Base-by-base conservation (phyloP, 2,113 vertebrate species). In the Lamprologus tigripictilis region DNA sequence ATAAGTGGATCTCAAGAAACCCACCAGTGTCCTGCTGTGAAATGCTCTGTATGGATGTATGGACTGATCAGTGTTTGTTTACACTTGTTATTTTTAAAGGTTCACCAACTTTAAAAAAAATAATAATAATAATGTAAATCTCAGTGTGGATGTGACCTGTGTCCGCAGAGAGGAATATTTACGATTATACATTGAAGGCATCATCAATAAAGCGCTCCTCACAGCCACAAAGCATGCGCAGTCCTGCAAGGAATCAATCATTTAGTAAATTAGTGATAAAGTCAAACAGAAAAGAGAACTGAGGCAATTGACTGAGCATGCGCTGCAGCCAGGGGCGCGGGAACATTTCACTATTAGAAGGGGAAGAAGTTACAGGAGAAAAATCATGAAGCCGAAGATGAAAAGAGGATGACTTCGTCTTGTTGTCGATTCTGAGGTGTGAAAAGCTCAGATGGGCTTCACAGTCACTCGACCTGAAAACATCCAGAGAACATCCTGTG, bases 241-340 rank as follows among this genome's bases (percentile, higher is more conserved):
- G 55, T 57, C 23, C 55, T 57, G 55, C 0, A 28, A 28, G 23
- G 0, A 57, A 0, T 57, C 23, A 16, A 0, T 57, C 2, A 1
- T 58, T 28, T 58, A 5, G 55, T 28, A 58, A 58, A 33, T 19
- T 63, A 63, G 28, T 3, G 28, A 61, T 63, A 1, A 33, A 33
- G 58, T 33, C 16, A 63, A 63, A 0, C 28, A 63, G 58, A 61
- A 58, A 0, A 0, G 2, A 61, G 57, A 61, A 17, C 57, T 61
- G 57, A 61, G 57, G 16, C 28, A 3, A 19, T 0, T 61, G 28
- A 63, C 28, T 63, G 28, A 63, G 28, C 0, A 63, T 63, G 31
- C 1, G 16, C 28, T 4, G 28, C 58, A 63, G 0, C 58, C 58
- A 63, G 58, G 28, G 58, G 0, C 16, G 0, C 4, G 9, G 58